phyloP scores from a whole-genome alignment of 92 coral and sea anemone species.

The Pocillopora meandrina region DNA sequence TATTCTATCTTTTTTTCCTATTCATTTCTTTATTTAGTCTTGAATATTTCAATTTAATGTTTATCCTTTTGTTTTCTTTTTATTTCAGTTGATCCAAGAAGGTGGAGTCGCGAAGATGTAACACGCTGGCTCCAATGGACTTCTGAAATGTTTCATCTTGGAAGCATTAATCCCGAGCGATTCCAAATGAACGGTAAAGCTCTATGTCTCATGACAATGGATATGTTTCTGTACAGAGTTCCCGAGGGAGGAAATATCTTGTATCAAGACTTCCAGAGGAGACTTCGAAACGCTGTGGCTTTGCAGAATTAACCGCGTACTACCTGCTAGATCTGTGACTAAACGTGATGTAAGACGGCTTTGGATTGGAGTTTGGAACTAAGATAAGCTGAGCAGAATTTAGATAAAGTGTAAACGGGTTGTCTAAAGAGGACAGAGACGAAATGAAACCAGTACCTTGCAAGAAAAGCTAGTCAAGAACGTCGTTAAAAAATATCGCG shows the following conservation, averaged over 20 bases:
- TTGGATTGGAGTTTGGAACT: constrained; percentile 9
- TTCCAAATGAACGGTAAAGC: constrained; percentile 99
- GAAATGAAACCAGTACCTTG: background rate
- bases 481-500: background rate
- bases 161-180: constrained; percentile 78
- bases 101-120: constrained; percentile 94
- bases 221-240: constrained; percentile 96
- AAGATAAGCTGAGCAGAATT: background rate
- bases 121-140: constrained; percentile 89
- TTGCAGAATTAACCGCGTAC: constrained; percentile 11
- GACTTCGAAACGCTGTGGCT: constrained; percentile 84
- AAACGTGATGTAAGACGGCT: constrained; percentile 13
- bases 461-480: background rate
- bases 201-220: constrained; percentile 94
- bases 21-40: background rate
- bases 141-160: constrained; percentile 77
- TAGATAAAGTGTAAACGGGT: background rate
- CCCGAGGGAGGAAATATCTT: constrained; percentile 94
- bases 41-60: no score
- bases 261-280: constrained; percentile 93
- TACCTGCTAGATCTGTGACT: background rate
- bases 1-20: background rate
- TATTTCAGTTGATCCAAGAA: constrained; percentile 82
- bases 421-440: background rate
- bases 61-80: no score